phyloP scores from a whole-genome alignment of 2,797 vertebrate genomes.

The Brotogeris chrysoptera region DNA sequence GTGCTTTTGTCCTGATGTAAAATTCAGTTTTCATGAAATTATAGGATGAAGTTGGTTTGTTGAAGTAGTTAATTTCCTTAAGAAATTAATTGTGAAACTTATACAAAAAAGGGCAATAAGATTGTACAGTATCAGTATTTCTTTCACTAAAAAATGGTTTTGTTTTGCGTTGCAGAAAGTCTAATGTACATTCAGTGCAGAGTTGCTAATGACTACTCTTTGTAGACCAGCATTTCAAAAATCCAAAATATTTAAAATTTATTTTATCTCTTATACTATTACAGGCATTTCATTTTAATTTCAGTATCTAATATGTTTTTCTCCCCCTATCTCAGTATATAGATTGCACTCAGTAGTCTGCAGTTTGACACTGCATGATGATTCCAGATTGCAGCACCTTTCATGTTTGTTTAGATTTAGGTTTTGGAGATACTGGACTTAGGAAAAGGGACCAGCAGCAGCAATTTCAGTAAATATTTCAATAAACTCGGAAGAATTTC shows the following conservation, averaged over 20 bases:
- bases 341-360: neutral
- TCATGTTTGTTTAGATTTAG: neutral
- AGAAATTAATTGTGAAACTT: neutral
- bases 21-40: slow-evolving; percentile 4
- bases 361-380: neutral
- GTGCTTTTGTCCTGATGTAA: slow-evolving; percentile 10
- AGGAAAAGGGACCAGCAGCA: neutral
- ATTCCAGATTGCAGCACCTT: neutral
- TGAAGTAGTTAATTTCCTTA: slow-evolving; percentile 34
- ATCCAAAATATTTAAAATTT: neutral
- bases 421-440: neutral
- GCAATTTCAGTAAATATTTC: neutral
- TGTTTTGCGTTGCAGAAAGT: neutral
- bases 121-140: neutral
- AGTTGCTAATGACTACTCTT: neutral
- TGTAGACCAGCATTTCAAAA: neutral
- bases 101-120: neutral
- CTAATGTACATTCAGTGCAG: neutral
- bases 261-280: neutral
- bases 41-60: neutral
- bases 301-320: neutral
- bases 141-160: neutral
- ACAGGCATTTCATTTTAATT: neutral
- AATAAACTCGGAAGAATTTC: neutral
- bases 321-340: neutral